A percentile compares a stretch with the other conserved stretches of the same genome.
phyloP scores from a whole-genome alignment of 37 sponge, comb jelly and placozoan species.

The Chondrosia reniformis region DNA sequence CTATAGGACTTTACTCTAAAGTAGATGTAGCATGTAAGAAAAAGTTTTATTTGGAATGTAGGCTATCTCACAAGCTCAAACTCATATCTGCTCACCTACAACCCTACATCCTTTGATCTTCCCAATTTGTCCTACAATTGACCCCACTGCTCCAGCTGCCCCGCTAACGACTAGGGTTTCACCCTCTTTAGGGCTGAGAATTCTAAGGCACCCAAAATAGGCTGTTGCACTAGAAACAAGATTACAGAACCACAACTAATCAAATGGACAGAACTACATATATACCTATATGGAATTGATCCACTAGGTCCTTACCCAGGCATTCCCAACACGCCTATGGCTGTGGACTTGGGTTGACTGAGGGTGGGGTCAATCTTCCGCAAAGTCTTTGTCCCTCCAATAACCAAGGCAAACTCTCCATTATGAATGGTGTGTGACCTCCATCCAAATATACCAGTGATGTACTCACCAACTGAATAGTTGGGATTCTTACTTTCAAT shows the following conservation, averaged over 20 bases:
- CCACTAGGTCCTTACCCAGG: slow-evolving; percentile 75
- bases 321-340: slow-evolving; percentile 86
- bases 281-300: too few relatives aligned
- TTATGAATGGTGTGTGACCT: slow-evolving; percentile 42
- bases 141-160: slow-evolving; percentile 94
- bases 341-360: slow-evolving; percentile 33
- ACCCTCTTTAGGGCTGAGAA: slow-evolving; percentile 69
- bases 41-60: too few relatives aligned
- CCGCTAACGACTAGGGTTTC: slow-evolving; percentile 81
- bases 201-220: slow-evolving; percentile 77
- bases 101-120: slow-evolving; percentile 85
- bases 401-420: background rate
- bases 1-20: too few relatives aligned
- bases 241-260: too few relatives aligned
- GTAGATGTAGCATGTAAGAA: too few relatives aligned
- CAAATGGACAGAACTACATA: too few relatives aligned
- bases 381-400: background rate
- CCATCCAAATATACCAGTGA: slow-evolving; percentile 68
- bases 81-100: slow-evolving; percentile 64
- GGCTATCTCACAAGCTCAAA: too few relatives aligned
- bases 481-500: slow-evolving; percentile 57
- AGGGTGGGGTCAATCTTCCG: slow-evolving; percentile 28
- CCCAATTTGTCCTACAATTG: slow-evolving; percentile 69
- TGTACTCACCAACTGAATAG: slow-evolving; percentile 67
- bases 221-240: slow-evolving; percentile 68